phyloP scores from a whole-genome alignment of 1,140 invertebrate genomes.

The Drosophila kepulauana region DNA sequence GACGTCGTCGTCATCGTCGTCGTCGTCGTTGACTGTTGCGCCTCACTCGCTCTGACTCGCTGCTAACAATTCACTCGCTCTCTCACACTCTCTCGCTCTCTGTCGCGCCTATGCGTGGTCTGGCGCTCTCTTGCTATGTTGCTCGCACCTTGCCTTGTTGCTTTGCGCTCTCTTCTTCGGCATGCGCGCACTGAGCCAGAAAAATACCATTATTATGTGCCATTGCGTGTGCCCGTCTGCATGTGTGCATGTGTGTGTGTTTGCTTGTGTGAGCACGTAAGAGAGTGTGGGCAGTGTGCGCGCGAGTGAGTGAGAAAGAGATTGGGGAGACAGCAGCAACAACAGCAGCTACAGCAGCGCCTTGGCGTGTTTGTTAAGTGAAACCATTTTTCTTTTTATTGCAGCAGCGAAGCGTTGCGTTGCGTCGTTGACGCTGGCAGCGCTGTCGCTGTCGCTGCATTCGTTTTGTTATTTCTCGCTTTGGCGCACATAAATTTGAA shows the following conservation, averaged over 20 bases:
- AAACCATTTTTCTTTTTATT: slow-evolving; percentile 84
- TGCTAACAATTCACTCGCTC: not conserved
- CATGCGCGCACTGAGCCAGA: slow-evolving; percentile 60
- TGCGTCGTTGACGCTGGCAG: slow-evolving; percentile 21
- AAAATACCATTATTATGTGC: slow-evolving; percentile 74
- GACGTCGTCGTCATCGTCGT: slow-evolving; percentile 33
- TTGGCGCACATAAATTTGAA: slow-evolving; percentile 81
- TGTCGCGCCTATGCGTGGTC: slow-evolving; percentile 29
- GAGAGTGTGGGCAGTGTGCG: not conserved
- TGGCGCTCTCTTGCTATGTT: slow-evolving; percentile 13
- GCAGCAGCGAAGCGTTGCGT: slow-evolving; percentile 25
- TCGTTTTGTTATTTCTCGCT: slow-evolving; percentile 82
- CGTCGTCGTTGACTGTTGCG: slow-evolving; percentile 52
- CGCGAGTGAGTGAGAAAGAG: slow-evolving; percentile 22
- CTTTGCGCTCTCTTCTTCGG: slow-evolving; percentile 29
- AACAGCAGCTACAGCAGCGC: slow-evolving; percentile 43
- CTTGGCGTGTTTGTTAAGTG: slow-evolving; percentile 81
- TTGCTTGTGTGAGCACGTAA: slow-evolving; percentile 9
- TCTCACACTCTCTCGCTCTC: slow-evolving; percentile 13
- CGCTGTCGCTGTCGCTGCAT: slow-evolving; percentile 32
- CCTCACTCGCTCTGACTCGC: slow-evolving; percentile 36
- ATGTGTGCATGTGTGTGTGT: slow-evolving; percentile 2
- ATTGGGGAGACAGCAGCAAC: slow-evolving; percentile 35
- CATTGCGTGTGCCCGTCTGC: slow-evolving; percentile 7
- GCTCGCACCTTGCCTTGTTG: slow-evolving; percentile 25